phyloP scores from a whole-genome alignment of 1,140 invertebrate genomes.

The Saccostrea cuccullata region DNA sequence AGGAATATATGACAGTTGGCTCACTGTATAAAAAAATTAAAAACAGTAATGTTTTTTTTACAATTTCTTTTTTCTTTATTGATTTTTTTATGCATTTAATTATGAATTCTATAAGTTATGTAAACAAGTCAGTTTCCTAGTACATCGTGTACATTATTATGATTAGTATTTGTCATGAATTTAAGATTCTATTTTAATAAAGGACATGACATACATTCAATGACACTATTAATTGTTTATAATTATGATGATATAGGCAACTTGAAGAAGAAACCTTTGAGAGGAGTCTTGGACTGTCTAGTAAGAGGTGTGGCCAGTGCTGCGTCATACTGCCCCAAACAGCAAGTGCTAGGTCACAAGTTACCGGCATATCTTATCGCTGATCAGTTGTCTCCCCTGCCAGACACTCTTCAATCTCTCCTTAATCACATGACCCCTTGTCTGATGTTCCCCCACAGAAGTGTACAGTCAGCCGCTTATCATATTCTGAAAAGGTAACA shows the following conservation, averaged over 20 bases:
- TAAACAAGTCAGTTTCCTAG: too few species aligned
- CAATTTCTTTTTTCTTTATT: too few species aligned
- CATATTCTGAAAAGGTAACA: conserved; percentile 68
- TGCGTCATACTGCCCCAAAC: conserved; percentile 64
- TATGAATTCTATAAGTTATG: too few species aligned
- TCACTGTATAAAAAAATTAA: too few species aligned
- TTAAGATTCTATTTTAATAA: too few species aligned
- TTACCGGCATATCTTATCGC: conserved; percentile 73
- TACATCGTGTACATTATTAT: too few species aligned
- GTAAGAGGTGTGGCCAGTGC: conserved; percentile 61
- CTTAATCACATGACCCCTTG: conserved; percentile 76
- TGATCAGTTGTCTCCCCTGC: conserved; percentile 71
- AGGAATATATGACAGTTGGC: background rate
- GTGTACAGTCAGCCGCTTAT: conserved; percentile 74
- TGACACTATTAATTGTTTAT: background rate
- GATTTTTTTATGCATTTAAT: too few species aligned
- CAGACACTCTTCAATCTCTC: conserved; percentile 74
- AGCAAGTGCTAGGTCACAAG: conserved; percentile 69
- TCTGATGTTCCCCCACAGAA: conserved; percentile 64
- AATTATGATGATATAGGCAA: conserved; percentile 22
- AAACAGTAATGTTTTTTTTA: too few species aligned
- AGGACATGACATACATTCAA: too few species aligned
- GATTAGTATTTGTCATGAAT: too few species aligned
- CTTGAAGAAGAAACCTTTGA: conserved; percentile 10
- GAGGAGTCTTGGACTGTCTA: conserved; percentile 45